Evolutionary conservation across 1,140 invertebrate genomes (phyloP), one percentile per base, ranked within the genome.

Genomic region (Gryon sp.): DNA sequence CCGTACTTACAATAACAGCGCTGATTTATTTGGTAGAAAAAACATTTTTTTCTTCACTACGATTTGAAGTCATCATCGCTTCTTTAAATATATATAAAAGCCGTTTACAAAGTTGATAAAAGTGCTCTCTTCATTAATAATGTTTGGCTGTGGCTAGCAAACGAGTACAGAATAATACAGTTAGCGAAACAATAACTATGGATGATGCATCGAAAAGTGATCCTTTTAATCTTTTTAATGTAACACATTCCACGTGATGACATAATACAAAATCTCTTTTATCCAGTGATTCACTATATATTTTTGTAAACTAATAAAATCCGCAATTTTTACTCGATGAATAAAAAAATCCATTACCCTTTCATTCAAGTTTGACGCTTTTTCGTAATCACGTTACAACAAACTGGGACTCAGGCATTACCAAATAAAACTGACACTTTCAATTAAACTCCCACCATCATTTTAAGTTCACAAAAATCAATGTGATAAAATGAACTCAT

Each of bases 201-300:
- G 24, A 38, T 32, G 46, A 46, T 38, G 28, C 48, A 26, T 28
- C 19, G 48, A 22, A 53, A 36, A 66, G 19, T 30, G 19, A 66
- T 66, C 38, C 40, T 66, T 53, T 68, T 46, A 55, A 68, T 55
- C 38, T 46, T 46, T 68, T 43, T n/a, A 26, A 43, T 52, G 46
- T 52, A 52, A 65, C 36, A 3, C 24, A 36, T 24, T 6, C 28
- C 43, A 24, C 14, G 43, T 38, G 43, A 48, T 32, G 32, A 15
- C 19, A 38, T 62, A 48, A 48, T 48, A 62, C 40, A 41, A 32
- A 62, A 28, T 12, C 57, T 15, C 12, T 43, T 48, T 62, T 12
- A 19, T 43, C 4, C 2, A 38, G 28, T 12, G 40, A 16, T 43
- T 62, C 43, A 24, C 48, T 65, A 38, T 53, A 43, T 43, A 30